Base-by-base conservation (phyloP, 2,797 vertebrate species). In the Hipposideros larvatus region DNA sequence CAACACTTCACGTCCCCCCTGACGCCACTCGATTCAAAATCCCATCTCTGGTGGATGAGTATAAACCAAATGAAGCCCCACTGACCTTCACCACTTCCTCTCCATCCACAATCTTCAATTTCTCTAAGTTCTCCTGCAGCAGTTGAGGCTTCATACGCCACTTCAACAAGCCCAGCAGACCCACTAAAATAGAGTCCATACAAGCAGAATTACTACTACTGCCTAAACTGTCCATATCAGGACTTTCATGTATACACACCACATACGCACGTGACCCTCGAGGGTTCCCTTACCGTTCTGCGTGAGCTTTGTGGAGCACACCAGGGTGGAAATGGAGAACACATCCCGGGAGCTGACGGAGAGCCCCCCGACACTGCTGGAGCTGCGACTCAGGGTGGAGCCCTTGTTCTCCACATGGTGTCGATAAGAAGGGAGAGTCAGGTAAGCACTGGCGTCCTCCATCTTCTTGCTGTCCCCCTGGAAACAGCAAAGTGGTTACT, bases 381-480 rank as follows among this genome's bases (percentile, higher is more conserved):
- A 98, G 96, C 98, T 99, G 95, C 99, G 99, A 97, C 97, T 98
- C 95, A 99, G 96, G 4, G 98, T 97, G 18, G 98, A 18, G 66
- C 96, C 98, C 98, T 99, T 99, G 91, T 75, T 96, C 84, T 99
- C 99, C 0, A 96, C 1, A 0, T 99, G 98, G 19, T 99, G 97
- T 66, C 99, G 99, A 1, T 98, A 99, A 4, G 99, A 99, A 59
- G 99, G 99, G 95, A 99, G 97, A 0, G 98, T 97, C 98, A 99
- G 96, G 97, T 99, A 99, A 68, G 98, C 98, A 79, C 97, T 98
- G 85, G 99, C 99, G 13, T 99, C 99, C 97, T 99, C 99, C 99
- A 99, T 99, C 95, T 99, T 99, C 97, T 99, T 99, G 98, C 99
- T 99, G 98, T 99, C 99, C 26, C 99, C 99, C 99, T 99, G 97